Conservation (phyloP, 2,888 invertebrate genomes). For the Microctonus aethiopoides region DNA sequence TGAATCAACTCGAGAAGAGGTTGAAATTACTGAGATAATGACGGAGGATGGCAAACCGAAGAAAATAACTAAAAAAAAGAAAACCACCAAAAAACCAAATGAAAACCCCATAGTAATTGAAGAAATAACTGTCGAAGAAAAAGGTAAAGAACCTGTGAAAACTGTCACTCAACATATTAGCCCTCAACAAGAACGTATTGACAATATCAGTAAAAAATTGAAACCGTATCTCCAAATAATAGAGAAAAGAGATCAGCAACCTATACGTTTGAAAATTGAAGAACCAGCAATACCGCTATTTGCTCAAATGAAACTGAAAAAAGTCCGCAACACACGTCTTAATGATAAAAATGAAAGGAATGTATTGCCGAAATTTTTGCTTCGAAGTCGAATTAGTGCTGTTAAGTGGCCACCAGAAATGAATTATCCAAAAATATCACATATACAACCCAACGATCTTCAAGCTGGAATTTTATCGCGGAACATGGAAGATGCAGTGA, state of each 20-base stretch:
- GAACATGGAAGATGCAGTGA: slow-evolving; percentile 77
- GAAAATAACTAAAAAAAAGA: slow-evolving; percentile 46
- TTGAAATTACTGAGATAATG: neutral
- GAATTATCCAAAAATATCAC: slow-evolving; percentile 69
- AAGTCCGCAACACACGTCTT: slow-evolving; percentile 65
- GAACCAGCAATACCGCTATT: slow-evolving; percentile 73
- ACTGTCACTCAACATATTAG: slow-evolving; percentile 50
- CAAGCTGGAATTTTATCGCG: slow-evolving; percentile 78
- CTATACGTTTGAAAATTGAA: slow-evolving; percentile 73
- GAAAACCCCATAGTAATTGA: slow-evolving; percentile 58
- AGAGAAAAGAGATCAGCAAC: slow-evolving; percentile 72
- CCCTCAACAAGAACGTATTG: slow-evolving; percentile 50
- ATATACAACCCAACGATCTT: slow-evolving; percentile 69
- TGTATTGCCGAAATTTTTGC: slow-evolving; percentile 74
- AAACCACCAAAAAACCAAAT: slow-evolving; percentile 43
- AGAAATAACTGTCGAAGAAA: slow-evolving; percentile 58
- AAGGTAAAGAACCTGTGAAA: slow-evolving; percentile 48
- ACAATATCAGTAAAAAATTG: slow-evolving; percentile 45
- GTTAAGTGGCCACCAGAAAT: slow-evolving; percentile 74
- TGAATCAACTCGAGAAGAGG: slow-evolving; percentile 28
- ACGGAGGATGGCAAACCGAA: slow-evolving; percentile 55
- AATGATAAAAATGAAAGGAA: slow-evolving; percentile 67
- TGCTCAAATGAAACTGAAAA: slow-evolving; percentile 77
- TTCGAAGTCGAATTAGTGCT: slow-evolving; percentile 77
- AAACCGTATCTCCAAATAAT: slow-evolving; percentile 70